Conservation (phyloP, 2,888 invertebrate genomes). For the Seira sanloemensis region DNA sequence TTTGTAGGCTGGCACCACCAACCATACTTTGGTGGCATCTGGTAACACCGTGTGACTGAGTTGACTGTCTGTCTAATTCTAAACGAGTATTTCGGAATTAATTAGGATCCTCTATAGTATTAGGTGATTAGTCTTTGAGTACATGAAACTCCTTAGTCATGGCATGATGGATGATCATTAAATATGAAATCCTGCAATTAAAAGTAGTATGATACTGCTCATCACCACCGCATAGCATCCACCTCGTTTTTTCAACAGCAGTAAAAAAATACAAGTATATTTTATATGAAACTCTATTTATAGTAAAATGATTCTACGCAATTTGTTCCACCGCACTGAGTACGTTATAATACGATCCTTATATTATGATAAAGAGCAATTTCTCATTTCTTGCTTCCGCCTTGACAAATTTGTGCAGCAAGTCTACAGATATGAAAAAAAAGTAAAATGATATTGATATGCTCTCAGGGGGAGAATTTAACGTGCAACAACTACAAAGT, state of each 20-base stretch:
- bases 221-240: background rate
- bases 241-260: background rate
- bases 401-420: constrained; percentile 56
- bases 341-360: background rate
- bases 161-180: too few relatives aligned
- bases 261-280: constrained; percentile 6
- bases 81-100: too few relatives aligned
- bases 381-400: constrained; percentile 51
- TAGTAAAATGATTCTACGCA: constrained; percentile 12
- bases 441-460: too few relatives aligned
- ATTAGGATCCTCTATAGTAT: too few relatives aligned
- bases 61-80: too few relatives aligned
- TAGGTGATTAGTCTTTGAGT: too few relatives aligned
- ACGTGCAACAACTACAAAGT: background rate
- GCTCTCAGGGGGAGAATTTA: background rate
- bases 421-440: constrained; percentile 35
- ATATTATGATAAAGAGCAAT: background rate
- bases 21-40: too few relatives aligned
- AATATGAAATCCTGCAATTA: too few relatives aligned
- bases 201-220: background rate
- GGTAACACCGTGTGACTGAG: too few relatives aligned
- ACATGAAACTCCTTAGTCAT: too few relatives aligned
- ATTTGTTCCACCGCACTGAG: background rate
- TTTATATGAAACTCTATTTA: too few relatives aligned
- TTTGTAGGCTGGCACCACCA: too few relatives aligned